Percentiles rank a stretch among this genome's conserved stretches.
These are phyloP conservation scores for Callyntrura guangdongensis DNA, from an alignment of 2,888 invertebrate species.

Conservation along the genomic window DNA sequence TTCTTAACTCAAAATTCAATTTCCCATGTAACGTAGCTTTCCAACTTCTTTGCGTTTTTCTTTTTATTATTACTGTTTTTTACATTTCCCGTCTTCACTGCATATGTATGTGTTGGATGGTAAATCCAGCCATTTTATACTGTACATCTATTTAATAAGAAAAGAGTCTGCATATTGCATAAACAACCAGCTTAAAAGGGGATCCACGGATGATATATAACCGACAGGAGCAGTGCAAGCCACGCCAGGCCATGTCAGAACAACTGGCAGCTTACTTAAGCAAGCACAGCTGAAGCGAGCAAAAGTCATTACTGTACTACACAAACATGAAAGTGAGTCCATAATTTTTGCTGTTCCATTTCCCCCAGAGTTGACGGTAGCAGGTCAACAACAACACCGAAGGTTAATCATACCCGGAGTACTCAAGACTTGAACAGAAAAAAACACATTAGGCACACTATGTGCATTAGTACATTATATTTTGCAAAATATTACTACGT, in stretches of 20 bases:
- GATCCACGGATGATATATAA: background rate
- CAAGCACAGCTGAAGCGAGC: background rate
- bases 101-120: background rate
- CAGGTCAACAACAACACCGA: constrained; percentile 32
- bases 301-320: background rate
- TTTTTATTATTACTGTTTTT: background rate
- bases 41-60: background rate
- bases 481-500: background rate
- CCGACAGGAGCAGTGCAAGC: background rate
- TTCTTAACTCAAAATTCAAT: background rate
- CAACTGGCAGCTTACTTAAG: background rate
- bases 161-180: constrained; percentile 25
- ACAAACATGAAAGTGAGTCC: background rate
- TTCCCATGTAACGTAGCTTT: background rate
- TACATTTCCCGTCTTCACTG: background rate
- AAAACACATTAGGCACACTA: background rate
- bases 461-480: background rate
- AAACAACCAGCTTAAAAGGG: constrained; percentile 8
- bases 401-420: constrained; percentile 29
- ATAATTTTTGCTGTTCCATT: constrained; percentile 1
- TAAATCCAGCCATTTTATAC: background rate
- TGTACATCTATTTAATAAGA: background rate
- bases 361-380: constrained; percentile 1
- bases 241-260: background rate
- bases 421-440: background rate